Conservation (phyloP, 1,140 invertebrate genomes). For the Melipona quadrifasciata region DNA sequence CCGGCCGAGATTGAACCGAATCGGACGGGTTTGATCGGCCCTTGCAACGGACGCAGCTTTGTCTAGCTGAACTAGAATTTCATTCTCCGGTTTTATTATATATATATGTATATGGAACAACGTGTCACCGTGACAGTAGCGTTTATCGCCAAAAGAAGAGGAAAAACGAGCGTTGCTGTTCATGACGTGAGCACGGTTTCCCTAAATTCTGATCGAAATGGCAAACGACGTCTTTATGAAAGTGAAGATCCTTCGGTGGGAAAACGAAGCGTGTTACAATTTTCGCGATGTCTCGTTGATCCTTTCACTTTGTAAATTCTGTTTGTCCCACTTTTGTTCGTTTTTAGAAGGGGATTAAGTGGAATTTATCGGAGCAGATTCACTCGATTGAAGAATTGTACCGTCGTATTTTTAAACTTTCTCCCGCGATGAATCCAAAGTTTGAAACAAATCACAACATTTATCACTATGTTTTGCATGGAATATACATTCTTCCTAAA, state of each 20-base stretch:
- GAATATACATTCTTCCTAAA: neutral
- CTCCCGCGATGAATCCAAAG: too few species aligned
- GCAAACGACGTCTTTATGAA: neutral
- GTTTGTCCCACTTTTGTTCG: too few species aligned
- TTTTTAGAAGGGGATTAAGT: rapidly evolving
- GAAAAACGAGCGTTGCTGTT: neutral
- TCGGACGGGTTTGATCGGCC: too few species aligned
- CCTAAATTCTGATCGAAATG: neutral
- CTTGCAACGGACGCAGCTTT: neutral
- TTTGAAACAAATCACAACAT: neutral
- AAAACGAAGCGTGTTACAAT: neutral
- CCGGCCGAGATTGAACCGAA: neutral
- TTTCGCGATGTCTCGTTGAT: neutral
- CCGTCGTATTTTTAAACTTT: neutral
- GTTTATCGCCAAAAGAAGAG: neutral
- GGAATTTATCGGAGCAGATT: neutral
- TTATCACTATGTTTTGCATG: neutral
- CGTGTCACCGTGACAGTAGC: constrained; percentile 4
- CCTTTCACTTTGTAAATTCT: too few species aligned
- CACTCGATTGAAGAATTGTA: neutral
- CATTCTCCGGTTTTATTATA: neutral
- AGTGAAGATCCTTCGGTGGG: neutral
- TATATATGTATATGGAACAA: constrained; percentile 11
- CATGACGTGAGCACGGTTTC: constrained; percentile 13
- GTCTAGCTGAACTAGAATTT: neutral